Percentiles rank a stretch among this genome's conserved stretches.
Evolutionary conservation across 1,140 invertebrate species (phyloP).

Genomic region (Cecropterus lyciades): DNA sequence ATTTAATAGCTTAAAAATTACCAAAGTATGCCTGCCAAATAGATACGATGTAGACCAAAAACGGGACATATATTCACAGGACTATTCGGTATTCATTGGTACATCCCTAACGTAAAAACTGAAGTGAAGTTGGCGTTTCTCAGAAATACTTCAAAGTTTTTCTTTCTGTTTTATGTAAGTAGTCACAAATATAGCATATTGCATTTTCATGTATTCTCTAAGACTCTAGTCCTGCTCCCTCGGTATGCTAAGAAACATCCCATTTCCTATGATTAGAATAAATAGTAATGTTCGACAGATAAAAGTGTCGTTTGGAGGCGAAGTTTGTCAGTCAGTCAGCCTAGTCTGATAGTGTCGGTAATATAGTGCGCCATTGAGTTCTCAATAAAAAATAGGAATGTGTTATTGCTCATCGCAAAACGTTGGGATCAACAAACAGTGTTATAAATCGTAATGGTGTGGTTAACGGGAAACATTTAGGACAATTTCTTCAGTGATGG

Average conservation of each 20-base stretch:
- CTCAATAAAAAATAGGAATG: slow-evolving; percentile 65
- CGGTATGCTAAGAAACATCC: slow-evolving; percentile 43
- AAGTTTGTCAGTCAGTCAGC: slow-evolving; percentile 58
- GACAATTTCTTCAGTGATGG: slow-evolving; percentile 65
- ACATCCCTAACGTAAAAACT: slow-evolving; percentile 35
- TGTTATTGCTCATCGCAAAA: slow-evolving; percentile 57
- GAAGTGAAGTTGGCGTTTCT: slow-evolving; percentile 72
- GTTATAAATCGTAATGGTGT: slow-evolving; percentile 63
- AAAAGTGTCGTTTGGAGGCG: slow-evolving; percentile 53
- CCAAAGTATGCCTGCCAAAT: too few relatives aligned
- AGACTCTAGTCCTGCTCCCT: slow-evolving; percentile 41
- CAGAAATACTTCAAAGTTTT: slow-evolving; percentile 65
- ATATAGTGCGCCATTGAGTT: slow-evolving; percentile 73
- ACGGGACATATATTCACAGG: too few relatives aligned
- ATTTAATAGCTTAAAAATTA: too few relatives aligned
- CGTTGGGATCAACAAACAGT: slow-evolving; percentile 47
- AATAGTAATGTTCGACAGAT: slow-evolving; percentile 51
- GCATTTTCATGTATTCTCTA: slow-evolving; percentile 52
- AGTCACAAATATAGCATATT: slow-evolving; percentile 53
- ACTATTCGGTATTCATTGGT: neutral
- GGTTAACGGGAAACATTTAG: slow-evolving; percentile 53
- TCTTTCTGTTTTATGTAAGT: slow-evolving; percentile 76
- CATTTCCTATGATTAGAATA: slow-evolving; percentile 30
- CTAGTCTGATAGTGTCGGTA: slow-evolving; percentile 67
- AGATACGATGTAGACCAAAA: neutral